Conservation (phyloP, 2,113 vertebrate genomes). For the Spea bombifrons region DNA sequence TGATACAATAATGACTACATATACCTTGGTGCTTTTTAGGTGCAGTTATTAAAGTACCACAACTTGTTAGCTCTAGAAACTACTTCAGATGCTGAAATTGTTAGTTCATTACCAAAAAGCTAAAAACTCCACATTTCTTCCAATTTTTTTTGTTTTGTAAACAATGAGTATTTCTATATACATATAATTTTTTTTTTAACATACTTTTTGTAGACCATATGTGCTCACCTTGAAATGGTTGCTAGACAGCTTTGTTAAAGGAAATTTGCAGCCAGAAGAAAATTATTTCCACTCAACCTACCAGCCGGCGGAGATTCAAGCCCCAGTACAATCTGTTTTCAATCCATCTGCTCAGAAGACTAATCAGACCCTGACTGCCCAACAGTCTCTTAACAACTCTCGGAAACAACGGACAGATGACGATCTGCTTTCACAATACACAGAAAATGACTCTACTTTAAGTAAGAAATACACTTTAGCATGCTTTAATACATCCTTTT, state of each 20-base stretch:
- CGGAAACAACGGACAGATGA: slow-evolving; percentile 71
- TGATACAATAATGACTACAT: no score
- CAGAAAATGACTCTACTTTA: slow-evolving; percentile 68
- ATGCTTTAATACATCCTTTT: not conserved
- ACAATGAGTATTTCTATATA: no score
- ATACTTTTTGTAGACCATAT: slow-evolving; percentile 73
- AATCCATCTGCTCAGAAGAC: slow-evolving; percentile 53
- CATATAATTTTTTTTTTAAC: slow-evolving; percentile 18
- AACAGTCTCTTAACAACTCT: slow-evolving; percentile 46
- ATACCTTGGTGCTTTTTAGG: no score
- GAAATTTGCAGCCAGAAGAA: slow-evolving; percentile 75
- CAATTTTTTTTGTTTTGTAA: no score
- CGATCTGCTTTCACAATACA: slow-evolving; percentile 86
- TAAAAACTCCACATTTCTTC: no score
- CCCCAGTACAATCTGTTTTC: slow-evolving; percentile 61
- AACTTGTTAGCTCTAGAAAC: no score
- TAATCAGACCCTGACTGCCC: slow-evolving; percentile 52
- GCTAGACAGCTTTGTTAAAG: slow-evolving; percentile 81
- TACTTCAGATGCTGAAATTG: no score
- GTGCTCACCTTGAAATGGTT: slow-evolving; percentile 87
- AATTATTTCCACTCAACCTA: slow-evolving; percentile 76
- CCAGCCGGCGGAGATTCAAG: slow-evolving; percentile 65
- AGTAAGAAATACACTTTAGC: slow-evolving; percentile 62
- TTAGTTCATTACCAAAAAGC: no score
- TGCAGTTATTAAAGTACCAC: no score